Evolutionary conservation across 2,888 invertebrate species (phyloP), one percentile per base, ranked within the genome.

Genomic region (Chrysodeixis includens): DNA sequence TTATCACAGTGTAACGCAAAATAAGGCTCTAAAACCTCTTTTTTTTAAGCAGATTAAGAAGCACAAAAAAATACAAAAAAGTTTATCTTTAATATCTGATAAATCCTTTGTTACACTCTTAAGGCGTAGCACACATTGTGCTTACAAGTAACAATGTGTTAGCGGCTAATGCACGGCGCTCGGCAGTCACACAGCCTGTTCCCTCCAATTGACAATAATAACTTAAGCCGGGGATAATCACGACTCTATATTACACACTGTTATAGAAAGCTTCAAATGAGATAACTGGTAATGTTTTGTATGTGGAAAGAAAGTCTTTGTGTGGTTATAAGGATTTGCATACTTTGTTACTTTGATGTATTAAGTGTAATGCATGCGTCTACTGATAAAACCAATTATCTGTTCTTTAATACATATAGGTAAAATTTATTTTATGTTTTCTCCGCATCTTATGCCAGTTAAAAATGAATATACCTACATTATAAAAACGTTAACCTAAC

Each of bases 171-270:
- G 30, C 2, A 18, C n/a, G 30, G 14, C 16, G 30, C 2, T 14
- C n/a, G 30, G 14, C 16, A 61, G 44, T 51, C 20, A 32, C 30
- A 46, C 18, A 61, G 14, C 16, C 35, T 3, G 9, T 57, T 60
- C 49, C 35, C 60, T 22, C 57, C 54, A 60, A 63, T 74, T 46
- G 22, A 46, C 52, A 46, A 75, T 49, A 58, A 64, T 49, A 49
- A 65, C 55, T 49, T 64, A 75, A 69, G 40, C 70, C 14, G 14
- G 35, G 12, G 32, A 53, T 72, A 65, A 72, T 58, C 76, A 75
- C 32, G 14, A 65, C 49, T 32, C 14, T 58, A 61, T 46, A 51
- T 58, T n/a, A 40, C n/a, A 40, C n/a, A 40, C 40, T 40, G 6
- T 0, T 40, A 40, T 4, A 40, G n/a, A 40, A 40, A 40, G 14